phyloP scores from a whole-genome alignment of 2,888 invertebrate species.

The Acleris literana region DNA sequence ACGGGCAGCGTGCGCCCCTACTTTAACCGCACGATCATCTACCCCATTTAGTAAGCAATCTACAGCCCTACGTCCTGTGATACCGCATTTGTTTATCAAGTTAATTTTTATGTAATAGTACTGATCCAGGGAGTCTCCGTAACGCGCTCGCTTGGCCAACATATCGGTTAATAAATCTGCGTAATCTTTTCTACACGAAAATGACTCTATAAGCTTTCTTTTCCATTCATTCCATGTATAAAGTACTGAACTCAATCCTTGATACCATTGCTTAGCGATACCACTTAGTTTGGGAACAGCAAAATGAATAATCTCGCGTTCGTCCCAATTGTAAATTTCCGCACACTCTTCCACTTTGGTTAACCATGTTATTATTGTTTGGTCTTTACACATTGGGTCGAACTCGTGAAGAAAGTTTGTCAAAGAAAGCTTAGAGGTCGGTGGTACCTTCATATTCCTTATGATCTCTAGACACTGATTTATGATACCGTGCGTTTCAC shows the following conservation, averaged over 20 bases:
- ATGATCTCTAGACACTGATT: too few relatives aligned
- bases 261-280: conserved; percentile 35
- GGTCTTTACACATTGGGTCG: conserved; percentile 33
- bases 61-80: conserved; percentile 8
- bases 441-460: too few relatives aligned
- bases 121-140: conserved; percentile 17
- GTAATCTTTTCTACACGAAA: conserved; percentile 21
- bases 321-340: conserved; percentile 32
- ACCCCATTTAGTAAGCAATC: conserved; percentile 17
- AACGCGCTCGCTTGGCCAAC: conserved; percentile 9
- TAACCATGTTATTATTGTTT: conserved; percentile 31
- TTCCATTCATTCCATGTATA: conserved; percentile 30
- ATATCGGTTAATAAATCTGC: conserved; percentile 22
- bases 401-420: conserved; percentile 38
- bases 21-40: conserved; percentile 4
- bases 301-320: conserved; percentile 37
- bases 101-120: conserved; percentile 20
- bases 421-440: too few relatives aligned
- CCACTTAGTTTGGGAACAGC: conserved; percentile 39
- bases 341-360: conserved; percentile 36
- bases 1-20: conserved; percentile 17
- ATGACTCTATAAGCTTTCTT: conserved; percentile 16
- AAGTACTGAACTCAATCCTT: conserved; percentile 7
- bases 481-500: too few relatives aligned
- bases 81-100: conserved; percentile 4